Percentiles rank a stretch among this genome's conserved stretches.
These are phyloP conservation scores for Halcyon smyrnensis DNA, from an alignment of 2,797 vertebrate genomes.

Conservation along the genomic window DNA sequence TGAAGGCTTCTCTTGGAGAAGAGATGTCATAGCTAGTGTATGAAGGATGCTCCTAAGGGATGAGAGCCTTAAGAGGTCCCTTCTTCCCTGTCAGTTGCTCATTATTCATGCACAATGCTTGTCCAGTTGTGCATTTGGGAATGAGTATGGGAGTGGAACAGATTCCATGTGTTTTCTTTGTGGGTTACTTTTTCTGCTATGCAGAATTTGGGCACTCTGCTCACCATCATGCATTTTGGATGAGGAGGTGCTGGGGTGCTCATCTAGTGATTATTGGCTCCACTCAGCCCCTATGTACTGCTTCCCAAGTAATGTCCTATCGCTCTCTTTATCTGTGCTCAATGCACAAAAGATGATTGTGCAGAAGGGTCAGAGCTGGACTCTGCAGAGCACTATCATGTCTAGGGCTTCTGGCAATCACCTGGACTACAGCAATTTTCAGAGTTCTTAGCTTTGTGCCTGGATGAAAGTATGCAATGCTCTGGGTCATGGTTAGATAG, in stretches of 20 bases:
- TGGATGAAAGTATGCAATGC: not conserved
- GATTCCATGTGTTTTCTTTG: not conserved
- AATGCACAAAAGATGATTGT: not conserved
- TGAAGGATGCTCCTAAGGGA: not conserved
- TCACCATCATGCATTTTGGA: rapidly evolving
- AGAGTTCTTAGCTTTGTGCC: not conserved
- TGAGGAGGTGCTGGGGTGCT: not conserved
- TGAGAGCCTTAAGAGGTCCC: not conserved
- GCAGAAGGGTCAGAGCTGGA: not conserved
- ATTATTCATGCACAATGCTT: rapidly evolving
- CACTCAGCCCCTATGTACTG: not conserved
- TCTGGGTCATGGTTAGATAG: not conserved
- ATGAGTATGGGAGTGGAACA: too few relatives aligned
- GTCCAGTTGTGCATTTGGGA: not conserved
- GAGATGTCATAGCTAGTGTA: not conserved
- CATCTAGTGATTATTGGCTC: not conserved
- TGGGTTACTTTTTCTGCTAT: not conserved
- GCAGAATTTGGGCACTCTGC: rapidly evolving
- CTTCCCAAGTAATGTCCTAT: not conserved
- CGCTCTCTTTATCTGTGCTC: not conserved
- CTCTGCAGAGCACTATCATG: not conserved
- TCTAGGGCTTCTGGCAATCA: not conserved
- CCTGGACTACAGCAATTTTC: not conserved
- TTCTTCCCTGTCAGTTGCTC: not conserved
- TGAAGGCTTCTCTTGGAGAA: not conserved